Evolutionary conservation across 2,888 invertebrate species (phyloP), one percentile per base, ranked within the genome.

Genomic region (Tetranychus piercei): DNA sequence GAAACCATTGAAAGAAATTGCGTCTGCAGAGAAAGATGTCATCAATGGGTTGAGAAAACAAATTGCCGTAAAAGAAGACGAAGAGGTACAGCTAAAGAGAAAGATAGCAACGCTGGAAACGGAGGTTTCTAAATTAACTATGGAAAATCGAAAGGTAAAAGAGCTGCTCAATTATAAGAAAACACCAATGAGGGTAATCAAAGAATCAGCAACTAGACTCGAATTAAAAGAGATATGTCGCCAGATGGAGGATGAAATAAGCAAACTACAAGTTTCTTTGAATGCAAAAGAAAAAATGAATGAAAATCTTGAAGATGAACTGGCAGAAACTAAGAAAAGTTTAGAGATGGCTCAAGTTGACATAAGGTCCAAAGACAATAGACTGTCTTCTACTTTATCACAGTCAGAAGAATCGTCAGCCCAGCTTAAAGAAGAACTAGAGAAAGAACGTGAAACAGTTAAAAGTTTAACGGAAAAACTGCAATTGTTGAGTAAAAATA

Each of bases 221-320:
- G 80, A 81, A 45, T 79, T 83, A 44, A 90, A 89, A 80, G 90
- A 87, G 80, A 90, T 91, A 88, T 88, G 93, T 2, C 89, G 90
- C 76, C 92, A 94, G 78, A 84, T 93, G 79, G 93, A 93, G 83
- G 89, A 87, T 80, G 93, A 94, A 85, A 89, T 92, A 78, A 88
- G 89, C 73, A 78, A 79, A 15, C 73, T 78, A 7, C 78, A 78
- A 15, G 78, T 77, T 6, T 78, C 71, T 18, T 34, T 77, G 15
- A 73, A 78, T n/a, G 77, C 77, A 43, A 76, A 77, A 67, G 79
- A 79, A 45, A 75, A 76, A 3, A 64, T 78, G 7, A 77, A 77
- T 22, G 79, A 79, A 69, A 77, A 74, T 20, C 6, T 78, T 11
- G 76, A 74, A 64, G 78, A 78, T 70, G 79, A 79, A 34, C 44